Evolutionary conservation across 2,888 invertebrate species (phyloP).

Genomic region (Tholera decimalis): DNA sequence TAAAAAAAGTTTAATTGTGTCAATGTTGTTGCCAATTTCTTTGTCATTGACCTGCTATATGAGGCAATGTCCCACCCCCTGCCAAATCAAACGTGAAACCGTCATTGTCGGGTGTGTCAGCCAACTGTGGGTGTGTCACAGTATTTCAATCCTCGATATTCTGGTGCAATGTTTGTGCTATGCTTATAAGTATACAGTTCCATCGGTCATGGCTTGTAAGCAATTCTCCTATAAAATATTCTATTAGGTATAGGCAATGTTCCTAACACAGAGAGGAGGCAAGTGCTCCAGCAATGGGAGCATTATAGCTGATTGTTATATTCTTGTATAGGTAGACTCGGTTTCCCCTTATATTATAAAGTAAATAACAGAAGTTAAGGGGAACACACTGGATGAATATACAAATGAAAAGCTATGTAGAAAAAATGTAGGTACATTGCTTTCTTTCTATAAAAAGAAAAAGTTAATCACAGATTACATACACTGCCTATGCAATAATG

Average conservation of each 20-base stretch:
- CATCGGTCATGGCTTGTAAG: background rate
- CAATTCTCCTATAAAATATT: background rate
- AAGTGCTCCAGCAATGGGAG: too few species aligned
- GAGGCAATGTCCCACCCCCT: slow-evolving; percentile 6
- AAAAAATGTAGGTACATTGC: background rate
- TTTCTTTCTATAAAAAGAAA: background rate
- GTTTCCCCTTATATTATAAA: background rate
- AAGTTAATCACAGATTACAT: slow-evolving; percentile 9
- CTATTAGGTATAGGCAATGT: background rate
- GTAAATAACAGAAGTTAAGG: background rate
- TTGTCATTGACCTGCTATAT: slow-evolving; percentile 4
- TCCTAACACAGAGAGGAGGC: too few species aligned
- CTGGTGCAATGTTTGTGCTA: slow-evolving; percentile 25
- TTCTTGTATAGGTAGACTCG: too few species aligned
- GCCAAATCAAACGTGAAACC: slow-evolving; percentile 19
- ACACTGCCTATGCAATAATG: background rate
- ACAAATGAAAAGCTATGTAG: background rate
- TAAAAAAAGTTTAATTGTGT: slow-evolving; percentile 9
- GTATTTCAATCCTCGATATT: slow-evolving; percentile 8
- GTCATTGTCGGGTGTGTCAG: slow-evolving; percentile 18
- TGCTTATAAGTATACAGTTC: background rate
- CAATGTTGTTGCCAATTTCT: slow-evolving; percentile 3
- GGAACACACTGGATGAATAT: background rate
- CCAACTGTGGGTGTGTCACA: slow-evolving; percentile 24
- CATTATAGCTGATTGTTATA: too few species aligned